Evolutionary conservation across 2,888 invertebrate species (phyloP).

Genomic region (Rhamphomyia laevipes): DNA sequence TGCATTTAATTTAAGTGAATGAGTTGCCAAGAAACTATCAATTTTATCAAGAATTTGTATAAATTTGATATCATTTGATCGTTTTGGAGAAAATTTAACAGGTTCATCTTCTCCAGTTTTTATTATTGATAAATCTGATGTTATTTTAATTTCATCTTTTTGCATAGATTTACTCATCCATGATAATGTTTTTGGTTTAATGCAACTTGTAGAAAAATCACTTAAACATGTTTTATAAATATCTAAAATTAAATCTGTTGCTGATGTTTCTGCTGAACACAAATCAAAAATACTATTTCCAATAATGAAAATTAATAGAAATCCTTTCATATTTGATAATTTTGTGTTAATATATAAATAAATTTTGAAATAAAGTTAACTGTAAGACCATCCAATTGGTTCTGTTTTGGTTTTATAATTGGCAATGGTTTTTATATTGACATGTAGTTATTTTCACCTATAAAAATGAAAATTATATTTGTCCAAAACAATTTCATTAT

Average conservation of each 20-base stretch:
- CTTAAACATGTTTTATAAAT: slow-evolving; percentile 57
- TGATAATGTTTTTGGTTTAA: slow-evolving; percentile 63
- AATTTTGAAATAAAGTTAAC: slow-evolving; percentile 20
- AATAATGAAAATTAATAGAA: not conserved
- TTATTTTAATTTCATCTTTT: slow-evolving; percentile 59
- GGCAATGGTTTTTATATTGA: slow-evolving; percentile 33
- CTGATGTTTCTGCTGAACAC: slow-evolving; percentile 34
- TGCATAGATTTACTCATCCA: slow-evolving; percentile 58
- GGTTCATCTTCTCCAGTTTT: slow-evolving; percentile 43
- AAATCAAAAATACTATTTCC: too few relatives aligned
- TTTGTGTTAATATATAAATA: slow-evolving; percentile 8
- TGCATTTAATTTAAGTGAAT: slow-evolving; percentile 61
- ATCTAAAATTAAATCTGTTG: slow-evolving; percentile 49
- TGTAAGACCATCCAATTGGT: slow-evolving; percentile 30
- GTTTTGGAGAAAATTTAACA: slow-evolving; percentile 19
- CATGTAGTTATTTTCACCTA: too few relatives aligned
- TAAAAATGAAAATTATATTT: too few relatives aligned
- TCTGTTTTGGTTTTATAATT: slow-evolving; percentile 31
- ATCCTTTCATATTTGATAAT: slow-evolving; percentile 12
- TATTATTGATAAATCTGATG: slow-evolving; percentile 62
- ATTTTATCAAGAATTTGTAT: slow-evolving; percentile 54
- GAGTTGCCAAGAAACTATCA: slow-evolving; percentile 62
- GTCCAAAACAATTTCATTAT: too few relatives aligned
- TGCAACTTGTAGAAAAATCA: slow-evolving; percentile 58
- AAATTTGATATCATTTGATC: slow-evolving; percentile 27